phyloP scores from a whole-genome alignment of 1,140 invertebrate genomes.

The Trichonephila inaurata region DNA sequence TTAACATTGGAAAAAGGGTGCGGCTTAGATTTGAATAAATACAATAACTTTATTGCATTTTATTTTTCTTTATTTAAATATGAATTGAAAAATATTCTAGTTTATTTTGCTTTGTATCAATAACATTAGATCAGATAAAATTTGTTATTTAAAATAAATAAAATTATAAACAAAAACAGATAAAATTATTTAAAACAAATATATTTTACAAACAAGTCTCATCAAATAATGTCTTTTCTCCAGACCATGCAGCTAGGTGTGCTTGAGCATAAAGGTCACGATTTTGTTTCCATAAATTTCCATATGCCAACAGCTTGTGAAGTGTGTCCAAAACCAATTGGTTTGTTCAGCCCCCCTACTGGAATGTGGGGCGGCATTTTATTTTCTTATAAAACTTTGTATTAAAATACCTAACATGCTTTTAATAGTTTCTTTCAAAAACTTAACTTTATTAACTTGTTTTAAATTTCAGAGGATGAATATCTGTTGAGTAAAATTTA shows the following conservation, averaged over 20 bases:
- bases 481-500: neutral
- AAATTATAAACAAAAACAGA: neutral
- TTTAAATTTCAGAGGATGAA: neutral
- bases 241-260: slow-evolving; percentile 88
- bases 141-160: too few species aligned
- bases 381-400: neutral
- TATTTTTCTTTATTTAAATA: too few species aligned
- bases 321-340: slow-evolving; percentile 97
- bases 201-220: neutral
- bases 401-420: neutral
- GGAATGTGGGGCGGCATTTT: slow-evolving; percentile 93
- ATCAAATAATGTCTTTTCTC: slow-evolving; percentile 22
- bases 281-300: slow-evolving; percentile 97
- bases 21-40: too few species aligned
- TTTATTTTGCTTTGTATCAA: too few species aligned
- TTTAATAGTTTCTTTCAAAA: too few species aligned
- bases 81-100: too few species aligned
- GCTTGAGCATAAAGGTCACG: slow-evolving; percentile 95
- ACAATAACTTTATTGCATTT: too few species aligned
- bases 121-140: too few species aligned
- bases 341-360: slow-evolving; percentile 96
- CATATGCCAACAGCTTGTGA: slow-evolving; percentile 99
- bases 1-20: too few species aligned
- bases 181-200: neutral
- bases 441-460: too few species aligned